Conservation (phyloP, 1,140 invertebrate genomes). For the Marisa cornuarietis region DNA sequence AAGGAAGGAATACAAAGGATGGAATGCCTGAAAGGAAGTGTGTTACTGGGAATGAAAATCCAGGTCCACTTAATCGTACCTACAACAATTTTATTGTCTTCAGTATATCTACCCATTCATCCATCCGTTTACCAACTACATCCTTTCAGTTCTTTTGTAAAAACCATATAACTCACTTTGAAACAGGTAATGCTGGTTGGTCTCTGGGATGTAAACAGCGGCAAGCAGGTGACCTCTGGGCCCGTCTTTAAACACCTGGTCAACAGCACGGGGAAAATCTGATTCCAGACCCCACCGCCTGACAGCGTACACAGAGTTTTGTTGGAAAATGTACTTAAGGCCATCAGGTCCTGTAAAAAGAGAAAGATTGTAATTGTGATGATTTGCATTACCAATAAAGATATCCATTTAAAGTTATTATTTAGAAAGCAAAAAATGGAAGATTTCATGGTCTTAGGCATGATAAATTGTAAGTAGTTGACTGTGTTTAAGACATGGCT, state of each 20-base stretch:
- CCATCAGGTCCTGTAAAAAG: not conserved
- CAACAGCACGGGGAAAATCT: slow-evolving; percentile 4
- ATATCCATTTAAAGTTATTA: too few species aligned
- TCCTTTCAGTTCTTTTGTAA: too few species aligned
- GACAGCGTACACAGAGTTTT: slow-evolving; percentile 9
- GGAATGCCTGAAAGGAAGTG: not conserved
- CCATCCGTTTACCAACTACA: too few species aligned
- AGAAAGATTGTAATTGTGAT: too few species aligned
- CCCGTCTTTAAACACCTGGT: not conserved
- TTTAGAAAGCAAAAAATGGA: too few species aligned
- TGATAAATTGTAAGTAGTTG: too few species aligned
- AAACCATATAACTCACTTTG: not conserved
- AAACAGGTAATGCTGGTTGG: slow-evolving; percentile 11
- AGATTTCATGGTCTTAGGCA: too few species aligned
- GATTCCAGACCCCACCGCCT: slow-evolving; percentile 3
- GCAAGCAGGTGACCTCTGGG: slow-evolving; percentile 2
- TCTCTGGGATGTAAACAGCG: slow-evolving; percentile 9
- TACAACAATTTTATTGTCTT: too few species aligned
- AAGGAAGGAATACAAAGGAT: not conserved
- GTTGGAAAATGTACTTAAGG: slow-evolving; percentile 7
- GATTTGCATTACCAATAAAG: too few species aligned
- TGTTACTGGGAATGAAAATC: not conserved
- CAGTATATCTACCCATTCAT: too few species aligned
- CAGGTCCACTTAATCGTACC: not conserved
- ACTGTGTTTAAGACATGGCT: too few species aligned